Evolutionary conservation across 2,113 vertebrate species (phyloP).

Genomic region (Oxyura jamaicensis): DNA sequence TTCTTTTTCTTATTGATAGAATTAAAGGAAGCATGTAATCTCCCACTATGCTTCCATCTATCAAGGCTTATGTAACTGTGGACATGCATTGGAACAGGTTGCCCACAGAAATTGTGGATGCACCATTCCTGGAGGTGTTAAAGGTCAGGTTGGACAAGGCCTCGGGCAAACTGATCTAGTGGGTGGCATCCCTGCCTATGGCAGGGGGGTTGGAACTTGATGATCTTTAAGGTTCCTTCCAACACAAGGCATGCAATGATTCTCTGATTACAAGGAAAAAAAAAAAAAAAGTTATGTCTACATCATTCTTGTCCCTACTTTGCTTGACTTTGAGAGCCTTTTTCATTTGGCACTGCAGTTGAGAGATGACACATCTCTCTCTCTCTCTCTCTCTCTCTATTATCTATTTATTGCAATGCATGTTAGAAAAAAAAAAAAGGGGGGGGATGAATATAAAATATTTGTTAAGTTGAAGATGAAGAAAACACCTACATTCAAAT

Average conservation of each 20-base stretch:
- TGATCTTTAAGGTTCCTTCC: too few species aligned
- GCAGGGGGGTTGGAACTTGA: too few species aligned
- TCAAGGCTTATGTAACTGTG: not conserved
- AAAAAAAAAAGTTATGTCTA: not conserved
- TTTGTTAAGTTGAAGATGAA: not conserved
- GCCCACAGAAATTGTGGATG: not conserved
- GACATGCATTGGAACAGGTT: not conserved
- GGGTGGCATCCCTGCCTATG: too few species aligned
- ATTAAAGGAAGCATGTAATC: not conserved
- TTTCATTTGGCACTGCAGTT: not conserved
- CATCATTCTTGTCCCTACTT: not conserved
- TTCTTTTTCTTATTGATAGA: not conserved
- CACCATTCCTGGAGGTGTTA: too few species aligned
- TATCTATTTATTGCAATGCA: not conserved
- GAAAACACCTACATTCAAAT: not conserved
- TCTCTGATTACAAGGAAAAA: too few species aligned
- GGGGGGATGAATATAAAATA: not conserved
- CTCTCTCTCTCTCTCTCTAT: too few species aligned
- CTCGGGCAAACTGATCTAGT: too few species aligned
- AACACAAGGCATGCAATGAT: too few species aligned
- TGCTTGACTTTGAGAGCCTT: not conserved
- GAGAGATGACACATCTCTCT: not conserved
- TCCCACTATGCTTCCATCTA: not conserved
- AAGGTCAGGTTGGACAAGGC: too few species aligned
- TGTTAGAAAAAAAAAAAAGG: not conserved